Base-by-base conservation (phyloP, 2,797 vertebrate genomes). In the Eulemur mongoz region DNA sequence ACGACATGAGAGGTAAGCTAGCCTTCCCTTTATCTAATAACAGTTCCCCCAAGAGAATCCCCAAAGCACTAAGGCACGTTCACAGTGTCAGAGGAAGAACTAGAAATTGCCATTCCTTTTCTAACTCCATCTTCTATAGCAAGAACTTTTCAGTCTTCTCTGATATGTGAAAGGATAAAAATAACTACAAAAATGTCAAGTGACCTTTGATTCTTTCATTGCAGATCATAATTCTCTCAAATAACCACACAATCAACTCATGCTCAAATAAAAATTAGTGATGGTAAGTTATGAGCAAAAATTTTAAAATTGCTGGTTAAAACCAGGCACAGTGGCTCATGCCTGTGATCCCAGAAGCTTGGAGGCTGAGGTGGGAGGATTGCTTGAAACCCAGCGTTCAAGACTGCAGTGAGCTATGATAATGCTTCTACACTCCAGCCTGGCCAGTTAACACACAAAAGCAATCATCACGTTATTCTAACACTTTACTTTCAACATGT, bases 21-120 rank as follows among this genome's bases (percentile, higher is more conserved):
- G 43, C 32, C 23, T 96, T 88, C 13, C 13, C 61, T 92, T 96
- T 82, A 93, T 72, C 94, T 88, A 91, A 73, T 67, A 96, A 52
- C 45, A 79, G 48, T 15, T 88, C 93, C 54, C 67, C 38, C 40
- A 78, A 93, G 87, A 96, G 45, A 80, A 92, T n/a, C 67, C 72
- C 70, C 48, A 89, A 90, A 78, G 76, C 35, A 92, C 40, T 63
- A 78, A 67, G 23, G 2, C 61, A 40, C 18, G 32, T 20, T 93
- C 54, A 48, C 35, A 35, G n/a, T 65, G 85, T 91, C 67, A 79
- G 30, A 84, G 72, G 32, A 92, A 93, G 81, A 96, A 63, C 48
- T 89, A 78, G 43, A 91, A 63, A 84, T n/a, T 89, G 65, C 61
- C 18, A 63, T 73, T 48, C 22, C 32, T 87, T 89, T 79, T 73